phyloP scores from a whole-genome alignment of 2,797 vertebrate genomes.

The Gila robusta region DNA sequence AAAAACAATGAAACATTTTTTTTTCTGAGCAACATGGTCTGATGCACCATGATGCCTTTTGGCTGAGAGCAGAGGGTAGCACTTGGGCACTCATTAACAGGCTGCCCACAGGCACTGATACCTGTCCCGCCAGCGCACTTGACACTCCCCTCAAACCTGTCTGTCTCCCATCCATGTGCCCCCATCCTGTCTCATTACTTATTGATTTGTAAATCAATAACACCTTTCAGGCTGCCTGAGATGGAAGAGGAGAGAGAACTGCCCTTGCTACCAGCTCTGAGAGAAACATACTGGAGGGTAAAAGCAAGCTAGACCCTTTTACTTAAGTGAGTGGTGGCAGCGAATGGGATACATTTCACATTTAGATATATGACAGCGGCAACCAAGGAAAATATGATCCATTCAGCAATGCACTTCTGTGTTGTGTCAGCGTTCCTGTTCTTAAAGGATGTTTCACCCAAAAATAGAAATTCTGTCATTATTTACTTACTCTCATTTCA shows the following conservation, averaged over 20 bases:
- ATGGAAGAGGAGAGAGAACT: slow-evolving; percentile 48
- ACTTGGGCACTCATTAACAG: slow-evolving; percentile 64
- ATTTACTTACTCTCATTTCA: not conserved
- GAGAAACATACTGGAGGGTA: slow-evolving; percentile 55
- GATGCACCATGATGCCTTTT: slow-evolving; percentile 52
- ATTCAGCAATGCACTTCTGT: slow-evolving; percentile 19
- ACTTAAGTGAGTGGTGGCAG: slow-evolving; percentile 56
- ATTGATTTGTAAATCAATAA: slow-evolving; percentile 83
- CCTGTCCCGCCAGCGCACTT: slow-evolving; percentile 60
- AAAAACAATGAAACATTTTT: slow-evolving; percentile 24
- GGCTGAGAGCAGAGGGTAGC: slow-evolving; percentile 52
- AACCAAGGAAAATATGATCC: slow-evolving; percentile 22
- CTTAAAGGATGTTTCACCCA: slow-evolving; percentile 25
- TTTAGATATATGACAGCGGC: slow-evolving; percentile 50
- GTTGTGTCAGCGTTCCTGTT: slow-evolving; percentile 22
- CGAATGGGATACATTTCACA: slow-evolving; percentile 55
- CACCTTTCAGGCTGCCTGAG: slow-evolving; percentile 69
- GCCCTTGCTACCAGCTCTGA: slow-evolving; percentile 40
- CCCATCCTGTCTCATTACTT: slow-evolving; percentile 79
- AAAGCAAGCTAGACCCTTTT: slow-evolving; percentile 57
- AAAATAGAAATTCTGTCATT: slow-evolving; percentile 30
- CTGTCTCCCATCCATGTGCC: slow-evolving; percentile 75
- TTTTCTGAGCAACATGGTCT: slow-evolving; percentile 10
- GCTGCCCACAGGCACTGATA: slow-evolving; percentile 63
- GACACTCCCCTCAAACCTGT: slow-evolving; percentile 60